Percentiles rank a stretch among this genome's conserved stretches.
phyloP scores from a whole-genome alignment of 1,140 invertebrate genomes.

The Euglossa dilemma region DNA sequence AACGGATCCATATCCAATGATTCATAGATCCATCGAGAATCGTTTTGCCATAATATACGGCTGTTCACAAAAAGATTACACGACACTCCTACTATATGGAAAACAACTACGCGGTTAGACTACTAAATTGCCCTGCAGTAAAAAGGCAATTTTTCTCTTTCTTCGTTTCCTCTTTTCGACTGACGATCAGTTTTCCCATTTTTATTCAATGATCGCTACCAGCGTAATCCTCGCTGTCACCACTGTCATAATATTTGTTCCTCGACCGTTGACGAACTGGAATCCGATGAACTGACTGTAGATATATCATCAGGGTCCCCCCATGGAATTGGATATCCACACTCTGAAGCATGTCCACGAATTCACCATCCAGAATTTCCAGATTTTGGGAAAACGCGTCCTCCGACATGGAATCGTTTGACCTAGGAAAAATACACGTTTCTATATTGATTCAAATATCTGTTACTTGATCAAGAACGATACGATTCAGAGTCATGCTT shows the following conservation, averaged over 20 bases:
- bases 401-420: slow-evolving; percentile 73
- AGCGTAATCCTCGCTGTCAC: slow-evolving; percentile 81
- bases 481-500: not conserved
- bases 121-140: not conserved
- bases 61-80: slow-evolving; percentile 22
- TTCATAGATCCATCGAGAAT: not conserved
- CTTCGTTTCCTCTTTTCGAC: not conserved
- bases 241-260: slow-evolving; percentile 75
- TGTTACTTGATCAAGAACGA: slow-evolving; percentile 1
- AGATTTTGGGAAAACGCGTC: slow-evolving; percentile 77
- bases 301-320: slow-evolving; percentile 11
- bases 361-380: slow-evolving; percentile 73
- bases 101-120: slow-evolving; percentile 23
- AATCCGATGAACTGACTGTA: slow-evolving; percentile 19
- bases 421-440: slow-evolving; percentile 60
- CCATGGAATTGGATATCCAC: slow-evolving; percentile 12
- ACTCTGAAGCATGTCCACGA: slow-evolving; percentile 58
- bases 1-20: slow-evolving; percentile 21
- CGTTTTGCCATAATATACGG: slow-evolving; percentile 5
- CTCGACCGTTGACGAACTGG: slow-evolving; percentile 30
- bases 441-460: not conserved
- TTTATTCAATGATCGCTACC: slow-evolving; percentile 78
- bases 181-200: not conserved
- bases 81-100: slow-evolving; percentile 27
- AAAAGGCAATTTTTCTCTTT: not conserved